Evolutionary conservation across 2,113 vertebrate species (phyloP), one percentile per base, ranked within the genome.

Genomic region (Triplophysa tibetana): DNA sequence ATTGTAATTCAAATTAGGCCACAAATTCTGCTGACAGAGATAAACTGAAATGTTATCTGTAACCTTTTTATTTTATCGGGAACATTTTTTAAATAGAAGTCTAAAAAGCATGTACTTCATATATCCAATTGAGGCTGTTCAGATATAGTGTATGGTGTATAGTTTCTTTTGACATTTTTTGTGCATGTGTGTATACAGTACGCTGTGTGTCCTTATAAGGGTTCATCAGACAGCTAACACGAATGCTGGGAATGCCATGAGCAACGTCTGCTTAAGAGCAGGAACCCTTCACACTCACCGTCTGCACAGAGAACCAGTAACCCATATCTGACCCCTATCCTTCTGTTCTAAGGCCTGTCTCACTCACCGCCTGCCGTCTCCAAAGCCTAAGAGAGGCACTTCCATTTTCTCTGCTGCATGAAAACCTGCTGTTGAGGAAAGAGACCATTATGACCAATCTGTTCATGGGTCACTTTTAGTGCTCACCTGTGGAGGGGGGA

Each of bases 301-400:
- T 17, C 24, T 77, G 74, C 19, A 12, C 24, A 54, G 17, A 77
- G 45, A 77, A 77, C 45, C 74, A 76, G 60, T 76, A 65, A 76
- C 74, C 61, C 62, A 24, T 50, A 43, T 45, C 11, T 65, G 62
- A 65, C 62, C 45, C 38, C 72, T 16, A 17, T 75, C 72, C 58
- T 75, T 63, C 58, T 75, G 72, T 61, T 29, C 24, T 56, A 26
- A 73, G 70, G n/a, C 7, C 23, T 63, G 16, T 68, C 24, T 41
- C 23, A 14, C 43, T 70, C 45, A 23, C 68, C 9, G 19, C 41
- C 54, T 79, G 43, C 14, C 2, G 0, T 63, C 48, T 26, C 14
- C 12, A 29, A 52, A 76, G 24, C 74, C 29, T 61, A 65, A 29
- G 43, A n/a, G 23, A 76, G 10, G 8, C 61, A 50, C 4, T 16